Base-by-base conservation (phyloP, 35 echinoderm and acorn worm genomes). In the Amphiura filiformis region DNA sequence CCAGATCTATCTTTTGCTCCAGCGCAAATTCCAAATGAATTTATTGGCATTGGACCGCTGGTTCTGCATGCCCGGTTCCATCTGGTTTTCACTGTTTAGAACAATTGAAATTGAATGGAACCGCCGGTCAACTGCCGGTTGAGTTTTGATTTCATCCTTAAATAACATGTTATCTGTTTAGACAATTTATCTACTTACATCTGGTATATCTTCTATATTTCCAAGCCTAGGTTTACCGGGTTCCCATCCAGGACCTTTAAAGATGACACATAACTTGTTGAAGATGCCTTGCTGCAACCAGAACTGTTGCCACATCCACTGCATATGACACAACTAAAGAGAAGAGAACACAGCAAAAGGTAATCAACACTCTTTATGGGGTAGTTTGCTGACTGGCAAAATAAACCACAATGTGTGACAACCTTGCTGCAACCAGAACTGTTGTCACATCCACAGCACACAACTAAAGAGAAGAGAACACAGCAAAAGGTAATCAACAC, bases 171-270 rank as follows among this genome's bases (percentile, higher is more conserved):
- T 17, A 78, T 13, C 44, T 7, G n/a, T 78, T 13, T 26, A 13
- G 34, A 39, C 35, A n/a, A n/a, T n/a, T 22, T 31, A 61, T 7
- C 70, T 35, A 83, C 88, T 91, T 94, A 97, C 95, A 88, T 94
- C 88, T 35, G 95, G 95, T 47, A 97, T 94, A 83, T 97, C 95
- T 87, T 94, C 77, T 34, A 88, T 88, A 34, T 80, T 76, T 52
- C 95, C 95, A 41, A 61, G 38, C 31, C 95, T 86, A 0, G 95
- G 95, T 81, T 88, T 94, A 0, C 95, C 95, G 37, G 92, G 95
- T 49, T 76, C 86, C 95, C 95, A 97, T 1, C 95, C 95, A 57
- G 95, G 95, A 75, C 95, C 95, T 33, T 91, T 93, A 36, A 93
- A 84, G 89, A 97, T 86, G 18, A 97, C 84, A 80, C 44, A 94